A percentile compares a stretch with the other conserved stretches of the same genome.
These are phyloP conservation scores for Tiphia femorata DNA, from an alignment of 2,888 invertebrate genomes.

Conservation along the genomic window DNA sequence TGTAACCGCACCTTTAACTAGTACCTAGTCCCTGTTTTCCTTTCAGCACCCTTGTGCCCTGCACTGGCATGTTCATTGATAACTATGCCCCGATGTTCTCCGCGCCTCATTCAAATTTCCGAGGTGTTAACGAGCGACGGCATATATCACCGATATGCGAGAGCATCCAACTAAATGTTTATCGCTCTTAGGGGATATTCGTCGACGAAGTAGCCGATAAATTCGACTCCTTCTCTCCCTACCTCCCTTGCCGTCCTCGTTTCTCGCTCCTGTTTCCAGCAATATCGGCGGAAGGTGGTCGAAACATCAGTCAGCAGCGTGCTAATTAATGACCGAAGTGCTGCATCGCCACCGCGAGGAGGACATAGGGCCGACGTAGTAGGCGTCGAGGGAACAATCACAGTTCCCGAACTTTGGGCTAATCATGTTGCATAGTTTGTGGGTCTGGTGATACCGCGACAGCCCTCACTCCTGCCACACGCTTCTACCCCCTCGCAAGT, in stretches of 20 bases:
- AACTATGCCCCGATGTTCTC: too few species aligned
- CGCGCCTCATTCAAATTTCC: too few species aligned
- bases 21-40: too few species aligned
- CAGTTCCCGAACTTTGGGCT: slow-evolving; percentile 46
- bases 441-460: slow-evolving; percentile 27
- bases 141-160: too few species aligned
- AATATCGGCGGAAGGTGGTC: background rate
- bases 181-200: background rate
- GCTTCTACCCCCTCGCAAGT: background rate
- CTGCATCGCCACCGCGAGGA: slow-evolving; percentile 16
- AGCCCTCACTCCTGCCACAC: slow-evolving; percentile 17
- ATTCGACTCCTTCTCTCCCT: background rate
- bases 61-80: too few species aligned
- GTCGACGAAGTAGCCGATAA: background rate
- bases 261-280: background rate
- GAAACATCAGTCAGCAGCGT: slow-evolving; percentile 18
- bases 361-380: slow-evolving; percentile 6
- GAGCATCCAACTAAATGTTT: too few species aligned
- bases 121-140: too few species aligned
- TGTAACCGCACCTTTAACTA: too few species aligned
- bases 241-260: background rate
- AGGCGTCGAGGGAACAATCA: slow-evolving; percentile 47
- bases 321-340: slow-evolving; percentile 45
- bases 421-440: slow-evolving; percentile 54
- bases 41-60: too few species aligned